Percentiles rank a stretch among this genome's conserved stretches.
phyloP scores from a whole-genome alignment of 2,797 vertebrate species.

The Argentina silus region DNA sequence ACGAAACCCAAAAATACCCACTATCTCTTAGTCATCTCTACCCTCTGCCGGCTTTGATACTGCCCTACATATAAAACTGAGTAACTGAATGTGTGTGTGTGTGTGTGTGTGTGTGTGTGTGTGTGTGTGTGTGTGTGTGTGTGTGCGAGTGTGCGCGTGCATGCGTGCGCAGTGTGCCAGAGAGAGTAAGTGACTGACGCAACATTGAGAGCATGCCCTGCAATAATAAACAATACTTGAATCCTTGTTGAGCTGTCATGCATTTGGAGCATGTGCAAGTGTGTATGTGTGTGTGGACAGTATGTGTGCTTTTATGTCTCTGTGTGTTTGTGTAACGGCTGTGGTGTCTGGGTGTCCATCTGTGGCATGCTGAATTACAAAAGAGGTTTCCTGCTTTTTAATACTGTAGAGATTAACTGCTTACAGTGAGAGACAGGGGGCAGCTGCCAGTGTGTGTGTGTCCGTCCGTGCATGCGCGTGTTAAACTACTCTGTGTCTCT shows the following conservation, averaged over 20 bases:
- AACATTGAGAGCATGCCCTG: neutral
- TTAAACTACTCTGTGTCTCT: neutral
- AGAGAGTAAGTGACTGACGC: slow-evolving; percentile 4
- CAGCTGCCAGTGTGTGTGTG: neutral
- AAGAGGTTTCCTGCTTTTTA: neutral
- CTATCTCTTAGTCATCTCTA: neutral
- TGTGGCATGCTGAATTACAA: neutral
- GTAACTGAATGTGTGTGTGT: neutral
- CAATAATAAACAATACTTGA: slow-evolving; percentile 7
- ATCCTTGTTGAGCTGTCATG: neutral
- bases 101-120: neutral
- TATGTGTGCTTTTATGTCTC: neutral
- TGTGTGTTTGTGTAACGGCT: neutral
- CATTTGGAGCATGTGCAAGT: neutral
- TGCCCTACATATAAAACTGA: slow-evolving; percentile 1
- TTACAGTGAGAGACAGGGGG: neutral
- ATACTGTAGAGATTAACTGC: neutral
- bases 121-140: slow-evolving; percentile 3
- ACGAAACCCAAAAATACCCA: neutral
- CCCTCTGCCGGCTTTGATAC: neutral
- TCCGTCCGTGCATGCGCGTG: neutral
- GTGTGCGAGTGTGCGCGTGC: neutral
- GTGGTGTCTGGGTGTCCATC: neutral
- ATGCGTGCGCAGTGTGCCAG: neutral
- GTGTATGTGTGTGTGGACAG: neutral